phyloP scores from a whole-genome alignment of 1,140 invertebrate species.

The Cydia splendana region DNA sequence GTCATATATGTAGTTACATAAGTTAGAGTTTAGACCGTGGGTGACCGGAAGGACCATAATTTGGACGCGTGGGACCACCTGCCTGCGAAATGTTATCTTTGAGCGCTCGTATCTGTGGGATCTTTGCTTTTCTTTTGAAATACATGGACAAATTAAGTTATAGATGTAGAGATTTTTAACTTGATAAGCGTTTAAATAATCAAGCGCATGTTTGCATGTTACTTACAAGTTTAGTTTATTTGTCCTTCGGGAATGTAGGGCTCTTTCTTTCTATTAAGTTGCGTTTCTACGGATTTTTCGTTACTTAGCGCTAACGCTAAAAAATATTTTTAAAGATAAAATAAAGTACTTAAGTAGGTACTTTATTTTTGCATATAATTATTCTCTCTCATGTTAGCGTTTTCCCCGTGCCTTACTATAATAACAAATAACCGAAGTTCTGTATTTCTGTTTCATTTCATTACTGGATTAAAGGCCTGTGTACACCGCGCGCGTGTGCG shows the following conservation, averaged over 20 bases:
- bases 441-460: too few relatives aligned
- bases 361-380: too few relatives aligned
- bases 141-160: conserved; percentile 8
- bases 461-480: too few relatives aligned
- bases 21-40: not conserved
- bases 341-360: too few relatives aligned
- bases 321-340: too few relatives aligned
- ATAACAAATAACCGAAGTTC: too few relatives aligned
- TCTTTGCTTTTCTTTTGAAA: conserved; percentile 21
- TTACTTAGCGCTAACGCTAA: too few relatives aligned
- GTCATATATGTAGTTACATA: not conserved
- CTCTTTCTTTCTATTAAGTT: too few relatives aligned
- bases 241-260: not conserved
- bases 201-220: not conserved
- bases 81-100: conserved; percentile 25
- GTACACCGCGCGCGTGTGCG: too few relatives aligned
- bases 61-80: conserved; percentile 26
- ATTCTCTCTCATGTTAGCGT: too few relatives aligned
- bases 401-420: too few relatives aligned
- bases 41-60: conserved; percentile 23
- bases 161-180: not conserved
- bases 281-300: too few relatives aligned
- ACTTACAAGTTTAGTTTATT: not conserved
- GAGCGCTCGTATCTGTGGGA: not conserved
- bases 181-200: not conserved